Conservation (phyloP, 2,888 invertebrate species). For the Gari tellinella region DNA sequence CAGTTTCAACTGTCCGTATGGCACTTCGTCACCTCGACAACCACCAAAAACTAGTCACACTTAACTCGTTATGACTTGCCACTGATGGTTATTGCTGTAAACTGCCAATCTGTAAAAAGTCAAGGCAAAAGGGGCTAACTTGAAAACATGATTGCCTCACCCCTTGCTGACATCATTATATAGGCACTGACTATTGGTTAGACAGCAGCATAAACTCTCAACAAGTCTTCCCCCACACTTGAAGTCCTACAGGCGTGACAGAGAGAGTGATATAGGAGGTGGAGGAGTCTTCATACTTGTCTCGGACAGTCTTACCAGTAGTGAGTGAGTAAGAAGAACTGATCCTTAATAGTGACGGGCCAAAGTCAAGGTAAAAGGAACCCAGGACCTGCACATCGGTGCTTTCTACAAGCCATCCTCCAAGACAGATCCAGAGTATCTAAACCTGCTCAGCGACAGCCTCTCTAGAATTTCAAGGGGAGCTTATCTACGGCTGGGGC, state of each 20-base stretch:
- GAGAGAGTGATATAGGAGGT: conserved; percentile 2
- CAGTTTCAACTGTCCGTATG: too few species aligned
- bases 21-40: too few species aligned
- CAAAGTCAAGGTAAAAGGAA: conserved; percentile 25
- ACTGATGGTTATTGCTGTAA: too few species aligned
- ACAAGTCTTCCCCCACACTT: neutral
- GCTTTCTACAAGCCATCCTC: conserved; percentile 37
- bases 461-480: conserved; percentile 12
- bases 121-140: too few species aligned
- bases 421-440: conserved; percentile 13
- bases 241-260: conserved; percentile 27
- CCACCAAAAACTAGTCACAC: too few species aligned
- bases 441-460: neutral
- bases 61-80: too few species aligned
- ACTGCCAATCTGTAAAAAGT: too few species aligned
- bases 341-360: conserved; percentile 5
- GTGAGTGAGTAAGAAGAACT: conserved; percentile 29
- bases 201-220: neutral
- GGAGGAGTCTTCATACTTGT: conserved; percentile 23
- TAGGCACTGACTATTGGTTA: too few species aligned
- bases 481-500: conserved; percentile 23
- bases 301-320: conserved; percentile 12
- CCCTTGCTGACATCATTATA: too few species aligned
- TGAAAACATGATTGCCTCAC: too few species aligned
- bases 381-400: conserved; percentile 30